Evolutionary conservation across 2,113 vertebrate species (phyloP).

Genomic region (Fregetta grallaria): DNA sequence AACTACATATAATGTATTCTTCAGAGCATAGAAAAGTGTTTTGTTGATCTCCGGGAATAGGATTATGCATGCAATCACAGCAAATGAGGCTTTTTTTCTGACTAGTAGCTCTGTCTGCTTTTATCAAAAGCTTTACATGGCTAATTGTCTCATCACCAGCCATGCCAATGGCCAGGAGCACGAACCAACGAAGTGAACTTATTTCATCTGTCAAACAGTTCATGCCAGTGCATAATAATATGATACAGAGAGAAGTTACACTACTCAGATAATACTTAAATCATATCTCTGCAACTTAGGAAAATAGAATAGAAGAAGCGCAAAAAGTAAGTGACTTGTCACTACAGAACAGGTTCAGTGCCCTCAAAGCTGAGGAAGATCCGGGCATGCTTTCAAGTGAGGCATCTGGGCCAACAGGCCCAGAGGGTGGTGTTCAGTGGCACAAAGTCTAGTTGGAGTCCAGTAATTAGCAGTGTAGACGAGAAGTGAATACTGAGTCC

Average conservation of each 20-base stretch:
- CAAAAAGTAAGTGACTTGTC: background rate
- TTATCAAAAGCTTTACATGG: slow-evolving; percentile 29
- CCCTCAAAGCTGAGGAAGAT: background rate
- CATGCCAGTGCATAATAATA: background rate
- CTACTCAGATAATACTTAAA: background rate
- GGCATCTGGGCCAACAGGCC: background rate
- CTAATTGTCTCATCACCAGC: slow-evolving; percentile 21
- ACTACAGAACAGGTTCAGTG: background rate
- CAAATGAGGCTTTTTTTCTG: background rate
- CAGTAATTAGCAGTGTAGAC: background rate
- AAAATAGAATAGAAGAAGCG: background rate
- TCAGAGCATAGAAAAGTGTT: background rate
- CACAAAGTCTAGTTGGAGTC: background rate
- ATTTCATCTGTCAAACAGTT: slow-evolving; percentile 27
- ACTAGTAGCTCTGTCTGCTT: background rate
- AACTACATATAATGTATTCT: background rate
- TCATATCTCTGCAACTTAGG: background rate
- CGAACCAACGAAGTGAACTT: background rate
- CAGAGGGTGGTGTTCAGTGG: background rate
- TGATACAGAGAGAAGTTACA: background rate
- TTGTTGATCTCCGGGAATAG: background rate
- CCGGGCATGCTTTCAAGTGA: background rate
- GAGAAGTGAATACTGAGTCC: background rate
- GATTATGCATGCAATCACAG: background rate
- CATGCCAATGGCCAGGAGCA: background rate